Percentiles rank a stretch among this genome's conserved stretches.
Conservation (phyloP, 2,113 vertebrate genomes). For the Romanogobio albipinnatus region DNA sequence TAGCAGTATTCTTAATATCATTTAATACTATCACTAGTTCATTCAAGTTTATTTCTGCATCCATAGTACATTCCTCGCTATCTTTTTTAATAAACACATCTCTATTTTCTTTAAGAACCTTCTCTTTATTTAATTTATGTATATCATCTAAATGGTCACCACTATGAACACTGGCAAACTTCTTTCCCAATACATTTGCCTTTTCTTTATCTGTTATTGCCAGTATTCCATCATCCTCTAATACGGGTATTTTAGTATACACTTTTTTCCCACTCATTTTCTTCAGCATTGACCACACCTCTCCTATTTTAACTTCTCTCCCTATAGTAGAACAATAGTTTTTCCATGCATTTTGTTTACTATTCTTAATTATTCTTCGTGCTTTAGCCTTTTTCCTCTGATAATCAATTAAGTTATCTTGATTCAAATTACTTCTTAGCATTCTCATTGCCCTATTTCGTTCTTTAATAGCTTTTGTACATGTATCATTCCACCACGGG, state of each 20-base stretch:
- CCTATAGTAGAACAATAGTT: not conserved
- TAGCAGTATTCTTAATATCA: no score
- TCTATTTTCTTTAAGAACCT: no score
- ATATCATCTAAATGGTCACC: no score
- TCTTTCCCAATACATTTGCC: not conserved
- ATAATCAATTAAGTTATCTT: not conserved
- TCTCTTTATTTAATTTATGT: no score
- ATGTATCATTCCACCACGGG: no score
- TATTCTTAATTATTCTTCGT: not conserved
- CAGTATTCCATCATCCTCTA: not conserved
- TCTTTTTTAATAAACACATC: no score
- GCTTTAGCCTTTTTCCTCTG: not conserved
- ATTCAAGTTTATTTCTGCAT: no score
- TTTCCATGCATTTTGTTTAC: not conserved
- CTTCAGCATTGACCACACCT: not conserved
- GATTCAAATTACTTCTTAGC: not conserved
- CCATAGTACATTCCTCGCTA: no score
- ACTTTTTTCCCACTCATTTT: not conserved
- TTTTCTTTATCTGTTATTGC: not conserved
- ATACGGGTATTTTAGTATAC: not conserved
- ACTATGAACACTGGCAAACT: no score
- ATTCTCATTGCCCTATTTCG: no score
- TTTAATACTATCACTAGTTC: no score
- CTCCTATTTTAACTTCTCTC: not conserved
- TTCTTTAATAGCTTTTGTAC: no score